A percentile compares a stretch with the other conserved stretches of the same genome.
phyloP scores from a whole-genome alignment of 2,888 invertebrate genomes.

The Lamproptera curius region DNA sequence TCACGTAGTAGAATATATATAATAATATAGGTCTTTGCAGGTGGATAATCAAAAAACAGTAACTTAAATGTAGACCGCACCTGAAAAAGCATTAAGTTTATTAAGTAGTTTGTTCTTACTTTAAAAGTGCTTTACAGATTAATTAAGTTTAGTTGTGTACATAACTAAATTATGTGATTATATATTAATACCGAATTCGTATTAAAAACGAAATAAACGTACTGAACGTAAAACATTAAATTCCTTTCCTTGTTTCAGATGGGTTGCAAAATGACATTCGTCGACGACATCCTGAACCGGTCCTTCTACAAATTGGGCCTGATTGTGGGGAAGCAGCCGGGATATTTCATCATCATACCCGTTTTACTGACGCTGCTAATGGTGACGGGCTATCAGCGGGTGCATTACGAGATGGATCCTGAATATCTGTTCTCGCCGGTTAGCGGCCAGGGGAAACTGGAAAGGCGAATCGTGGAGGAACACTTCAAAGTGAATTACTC shows the following conservation, averaged over 20 bases:
- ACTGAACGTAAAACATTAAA: too few species aligned
- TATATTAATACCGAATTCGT: too few species aligned
- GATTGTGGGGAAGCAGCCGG: conserved; percentile 88
- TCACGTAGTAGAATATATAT: too few species aligned
- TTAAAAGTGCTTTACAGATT: too few species aligned
- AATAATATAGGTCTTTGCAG: too few species aligned
- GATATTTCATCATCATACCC: conserved; percentile 94
- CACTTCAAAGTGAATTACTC: conserved; percentile 94
- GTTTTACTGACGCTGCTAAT: conserved; percentile 87
- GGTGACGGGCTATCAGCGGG: conserved; percentile 91
- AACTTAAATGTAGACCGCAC: too few species aligned
- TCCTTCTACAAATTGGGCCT: conserved; percentile 90
- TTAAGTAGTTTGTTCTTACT: too few species aligned
- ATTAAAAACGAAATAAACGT: too few species aligned
- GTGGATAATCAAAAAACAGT: too few species aligned
- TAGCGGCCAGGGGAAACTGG: conserved; percentile 90
- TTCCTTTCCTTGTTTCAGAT: conserved; percentile 83
- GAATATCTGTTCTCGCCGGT: conserved; percentile 95
- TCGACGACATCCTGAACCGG: conserved; percentile 88
- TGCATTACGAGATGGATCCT: conserved; percentile 94
- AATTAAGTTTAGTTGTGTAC: too few species aligned
- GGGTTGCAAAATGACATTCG: conserved; percentile 85
- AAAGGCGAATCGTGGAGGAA: conserved; percentile 88
- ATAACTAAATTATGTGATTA: too few species aligned
- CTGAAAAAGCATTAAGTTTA: too few species aligned